Percentiles rank a stretch among this genome's conserved stretches.
Conservation (phyloP, 2,113 vertebrate species). For the Phrynosoma platyrhinos region DNA sequence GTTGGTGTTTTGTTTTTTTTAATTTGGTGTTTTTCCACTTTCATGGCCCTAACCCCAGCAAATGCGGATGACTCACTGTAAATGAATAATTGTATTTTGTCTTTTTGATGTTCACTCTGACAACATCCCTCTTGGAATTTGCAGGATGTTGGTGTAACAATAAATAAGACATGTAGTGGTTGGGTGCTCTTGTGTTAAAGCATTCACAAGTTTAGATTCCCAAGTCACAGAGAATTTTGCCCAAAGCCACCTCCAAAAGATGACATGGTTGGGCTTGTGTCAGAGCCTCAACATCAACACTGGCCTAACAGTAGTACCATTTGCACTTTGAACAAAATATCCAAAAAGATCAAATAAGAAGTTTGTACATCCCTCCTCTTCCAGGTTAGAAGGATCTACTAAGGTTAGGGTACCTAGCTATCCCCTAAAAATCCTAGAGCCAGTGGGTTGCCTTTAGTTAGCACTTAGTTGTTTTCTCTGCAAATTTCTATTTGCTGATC, state of each 20-base stretch:
- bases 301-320: no score
- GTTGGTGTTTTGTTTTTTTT: no score
- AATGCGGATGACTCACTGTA: no score
- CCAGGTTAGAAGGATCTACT: background rate
- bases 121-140: background rate
- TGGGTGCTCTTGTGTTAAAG: background rate
- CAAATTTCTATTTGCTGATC: background rate
- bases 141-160: background rate
- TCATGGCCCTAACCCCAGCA: no score
- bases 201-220: background rate
- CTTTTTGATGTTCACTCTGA: background rate
- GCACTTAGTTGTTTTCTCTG: no score
- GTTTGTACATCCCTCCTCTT: background rate
- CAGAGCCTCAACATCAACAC: background rate
- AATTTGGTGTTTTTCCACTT: no score
- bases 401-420: background rate
- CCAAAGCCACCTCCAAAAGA: background rate
- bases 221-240: background rate
- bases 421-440: no score
- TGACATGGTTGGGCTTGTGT: background rate
- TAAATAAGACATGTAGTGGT: background rate
- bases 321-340: background rate
- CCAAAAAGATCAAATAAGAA: background rate
- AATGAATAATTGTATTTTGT: background rate
- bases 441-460: background rate